These are phyloP conservation scores for Drosophila bocqueti DNA, from an alignment of 1,140 invertebrate species.

Conservation along the genomic window DNA sequence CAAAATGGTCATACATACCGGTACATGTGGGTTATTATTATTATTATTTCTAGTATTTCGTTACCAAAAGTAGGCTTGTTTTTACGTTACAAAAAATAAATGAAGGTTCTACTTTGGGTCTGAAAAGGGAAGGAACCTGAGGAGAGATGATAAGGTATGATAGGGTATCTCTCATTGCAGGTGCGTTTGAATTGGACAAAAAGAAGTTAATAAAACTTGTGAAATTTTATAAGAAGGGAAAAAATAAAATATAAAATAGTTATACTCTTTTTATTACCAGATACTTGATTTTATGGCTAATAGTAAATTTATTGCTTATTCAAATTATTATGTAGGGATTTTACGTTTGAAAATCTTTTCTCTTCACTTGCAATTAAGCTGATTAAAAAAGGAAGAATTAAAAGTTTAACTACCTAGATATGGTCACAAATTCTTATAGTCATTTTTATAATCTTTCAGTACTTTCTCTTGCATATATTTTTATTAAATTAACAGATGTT, in stretches of 20 bases:
- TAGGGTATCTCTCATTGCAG: conserved; percentile 5
- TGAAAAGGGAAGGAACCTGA: not conserved
- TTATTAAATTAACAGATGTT: too few species aligned
- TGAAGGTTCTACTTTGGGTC: conserved; percentile 23
- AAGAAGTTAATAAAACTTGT: accelerated
- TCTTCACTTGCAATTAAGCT: not conserved
- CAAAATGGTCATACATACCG: conserved; percentile 63
- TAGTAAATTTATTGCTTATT: too few species aligned
- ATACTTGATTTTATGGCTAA: not conserved
- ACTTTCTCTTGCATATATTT: not conserved
- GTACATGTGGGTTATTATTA: conserved; percentile 73
- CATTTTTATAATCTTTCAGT: not conserved
- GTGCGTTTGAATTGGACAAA: not conserved
- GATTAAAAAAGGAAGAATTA: not conserved
- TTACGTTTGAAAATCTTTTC: too few species aligned
- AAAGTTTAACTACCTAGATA: not conserved
- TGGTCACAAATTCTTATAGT: not conserved
- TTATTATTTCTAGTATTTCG: conserved; percentile 71
- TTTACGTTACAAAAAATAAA: conserved; percentile 27
- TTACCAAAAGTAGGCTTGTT: conserved; percentile 56
- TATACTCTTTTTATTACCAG: not conserved
- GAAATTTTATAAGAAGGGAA: not conserved
- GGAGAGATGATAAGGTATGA: not conserved
- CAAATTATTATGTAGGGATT: too few species aligned
- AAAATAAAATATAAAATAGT: too few species aligned